A percentile compares a stretch with the other conserved stretches of the same genome.
Evolutionary conservation across 2,888 invertebrate genomes (phyloP).

Genomic region (Tridacna gigas): DNA sequence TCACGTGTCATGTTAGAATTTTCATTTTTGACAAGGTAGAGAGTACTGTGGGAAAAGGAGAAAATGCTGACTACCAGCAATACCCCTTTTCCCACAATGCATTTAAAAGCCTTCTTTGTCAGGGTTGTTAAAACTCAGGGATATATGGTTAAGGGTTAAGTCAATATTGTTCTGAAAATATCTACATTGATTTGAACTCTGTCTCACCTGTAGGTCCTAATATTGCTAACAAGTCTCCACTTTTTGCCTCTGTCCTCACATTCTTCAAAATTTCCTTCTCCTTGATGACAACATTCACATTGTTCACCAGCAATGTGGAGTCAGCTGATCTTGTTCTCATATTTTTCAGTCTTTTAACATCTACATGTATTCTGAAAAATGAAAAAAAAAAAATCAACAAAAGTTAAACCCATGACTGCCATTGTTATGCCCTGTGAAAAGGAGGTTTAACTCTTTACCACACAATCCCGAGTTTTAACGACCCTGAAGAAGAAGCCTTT

Average conservation of each 20-base stretch:
- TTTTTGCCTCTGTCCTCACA: conserved; percentile 48
- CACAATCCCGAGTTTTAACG: background rate
- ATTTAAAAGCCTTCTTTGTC: background rate
- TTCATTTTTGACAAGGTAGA: too few relatives aligned
- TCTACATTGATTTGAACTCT: too few relatives aligned
- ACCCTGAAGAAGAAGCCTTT: background rate
- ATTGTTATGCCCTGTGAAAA: background rate
- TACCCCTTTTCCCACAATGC: too few relatives aligned
- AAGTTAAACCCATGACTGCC: background rate
- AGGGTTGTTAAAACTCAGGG: background rate
- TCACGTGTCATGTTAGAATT: too few relatives aligned
- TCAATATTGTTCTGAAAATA: too few relatives aligned
- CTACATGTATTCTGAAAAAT: conserved; percentile 3
- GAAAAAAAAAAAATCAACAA: background rate
- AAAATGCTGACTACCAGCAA: too few relatives aligned
- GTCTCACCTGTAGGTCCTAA: conserved; percentile 65
- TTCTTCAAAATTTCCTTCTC: conserved; percentile 58
- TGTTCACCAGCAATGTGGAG: conserved; percentile 36
- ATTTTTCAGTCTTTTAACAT: background rate
- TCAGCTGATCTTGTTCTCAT: conserved; percentile 46
- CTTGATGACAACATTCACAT: conserved; percentile 48
- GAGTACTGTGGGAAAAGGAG: too few relatives aligned
- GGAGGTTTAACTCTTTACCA: too few relatives aligned
- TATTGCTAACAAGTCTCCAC: conserved; percentile 65
- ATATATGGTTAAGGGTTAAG: background rate